Percentiles rank a stretch among this genome's conserved stretches.
These are phyloP conservation scores for Acanthurus tractus DNA, from an alignment of 2,797 vertebrate species.

Conservation along the genomic window DNA sequence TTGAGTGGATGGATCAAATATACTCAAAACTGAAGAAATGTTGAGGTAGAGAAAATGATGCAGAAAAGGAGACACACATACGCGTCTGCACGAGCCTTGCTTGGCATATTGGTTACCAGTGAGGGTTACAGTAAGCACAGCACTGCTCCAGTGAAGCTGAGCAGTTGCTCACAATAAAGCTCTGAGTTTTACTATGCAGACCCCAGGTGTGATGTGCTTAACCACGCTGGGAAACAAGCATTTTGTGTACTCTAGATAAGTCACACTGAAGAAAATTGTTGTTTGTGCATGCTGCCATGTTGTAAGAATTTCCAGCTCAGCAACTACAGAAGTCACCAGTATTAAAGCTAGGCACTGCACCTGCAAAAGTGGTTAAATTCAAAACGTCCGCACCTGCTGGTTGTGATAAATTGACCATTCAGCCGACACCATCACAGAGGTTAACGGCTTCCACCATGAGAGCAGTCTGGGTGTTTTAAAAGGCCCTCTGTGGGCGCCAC, in stretches of 20 bases:
- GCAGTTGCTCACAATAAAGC: conserved; percentile 19
- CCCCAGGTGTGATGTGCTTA: conserved; percentile 24
- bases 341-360: conserved; percentile 13
- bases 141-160: conserved; percentile 17
- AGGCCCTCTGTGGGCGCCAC: conserved; percentile 53
- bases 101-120: conserved; percentile 17
- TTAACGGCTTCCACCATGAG: conserved; percentile 42
- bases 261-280: background rate
- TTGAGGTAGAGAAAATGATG: conserved; percentile 41
- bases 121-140: conserved; percentile 8
- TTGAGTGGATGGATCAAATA: conserved; percentile 48
- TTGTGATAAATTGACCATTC: conserved; percentile 37
- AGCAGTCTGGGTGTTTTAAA: conserved; percentile 49
- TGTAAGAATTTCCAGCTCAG: conserved; percentile 3
- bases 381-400: background rate
- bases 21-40: conserved; percentile 30
- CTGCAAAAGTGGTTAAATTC: conserved; percentile 22
- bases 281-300: background rate
- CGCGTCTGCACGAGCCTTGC: conserved; percentile 28
- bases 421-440: conserved; percentile 38
- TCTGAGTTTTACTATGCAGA: background rate
- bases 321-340: conserved; percentile 23
- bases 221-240: background rate
- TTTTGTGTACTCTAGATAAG: background rate
- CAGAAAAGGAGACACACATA: conserved; percentile 24